Percentiles rank a stretch among this genome's conserved stretches.
phyloP scores from a whole-genome alignment of 2,113 vertebrate species.

The Sinosuthora webbiana region DNA sequence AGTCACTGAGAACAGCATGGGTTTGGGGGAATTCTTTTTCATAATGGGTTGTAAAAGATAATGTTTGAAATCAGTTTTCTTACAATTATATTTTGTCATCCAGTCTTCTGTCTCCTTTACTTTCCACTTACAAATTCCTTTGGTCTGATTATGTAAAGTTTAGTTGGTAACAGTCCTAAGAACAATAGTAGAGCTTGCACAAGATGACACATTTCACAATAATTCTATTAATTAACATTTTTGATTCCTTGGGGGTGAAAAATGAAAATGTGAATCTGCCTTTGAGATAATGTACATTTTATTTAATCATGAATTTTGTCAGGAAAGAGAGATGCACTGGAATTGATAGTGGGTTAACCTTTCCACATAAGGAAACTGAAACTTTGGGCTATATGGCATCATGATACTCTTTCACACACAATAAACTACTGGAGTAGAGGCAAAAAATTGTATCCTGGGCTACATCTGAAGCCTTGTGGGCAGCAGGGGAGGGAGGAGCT shows the following conservation, averaged over 20 bases:
- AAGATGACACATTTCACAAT: not conserved
- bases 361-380: not conserved
- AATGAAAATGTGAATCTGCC: not conserved
- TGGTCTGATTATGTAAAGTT: not conserved
- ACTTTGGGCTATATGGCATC: not conserved
- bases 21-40: not conserved
- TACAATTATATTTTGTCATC: not conserved
- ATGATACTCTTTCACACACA: not conserved
- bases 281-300: not conserved
- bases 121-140: not conserved
- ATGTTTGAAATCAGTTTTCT: not conserved
- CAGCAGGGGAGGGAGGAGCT: not conserved
- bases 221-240: not conserved
- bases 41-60: not conserved
- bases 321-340: not conserved
- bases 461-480: not conserved
- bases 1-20: not conserved
- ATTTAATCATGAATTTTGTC: not conserved
- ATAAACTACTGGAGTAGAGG: not conserved
- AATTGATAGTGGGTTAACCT: not conserved
- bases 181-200: not conserved
- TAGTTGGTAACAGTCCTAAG: not conserved
- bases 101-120: not conserved
- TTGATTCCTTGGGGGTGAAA: rapidly evolving
- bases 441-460: not conserved